Percentiles rank a stretch among this genome's conserved stretches.
phyloP scores from a whole-genome alignment of 2,113 vertebrate species.

The Pholis gunnellus region DNA sequence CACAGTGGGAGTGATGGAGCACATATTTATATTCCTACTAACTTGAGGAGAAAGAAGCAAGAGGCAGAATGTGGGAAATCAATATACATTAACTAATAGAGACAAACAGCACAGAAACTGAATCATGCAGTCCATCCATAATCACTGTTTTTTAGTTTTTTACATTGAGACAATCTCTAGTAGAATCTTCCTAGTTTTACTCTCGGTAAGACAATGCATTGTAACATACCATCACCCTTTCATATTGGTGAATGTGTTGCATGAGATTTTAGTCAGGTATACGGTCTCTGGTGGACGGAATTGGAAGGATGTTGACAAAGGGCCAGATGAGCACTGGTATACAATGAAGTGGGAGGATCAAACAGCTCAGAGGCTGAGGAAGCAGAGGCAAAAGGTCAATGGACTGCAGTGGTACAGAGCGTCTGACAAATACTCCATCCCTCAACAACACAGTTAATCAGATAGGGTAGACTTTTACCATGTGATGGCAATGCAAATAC shows the following conservation, averaged over 20 bases:
- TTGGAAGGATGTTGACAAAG: constrained; percentile 52
- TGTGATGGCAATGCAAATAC: constrained; percentile 38
- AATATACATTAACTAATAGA: constrained; percentile 12
- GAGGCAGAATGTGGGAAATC: constrained; percentile 34
- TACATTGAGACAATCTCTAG: background rate
- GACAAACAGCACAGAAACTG: constrained; percentile 16
- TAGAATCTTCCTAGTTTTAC: background rate
- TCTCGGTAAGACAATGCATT: background rate
- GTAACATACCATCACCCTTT: background rate
- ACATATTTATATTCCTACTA: constrained; percentile 55
- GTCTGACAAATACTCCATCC: constrained; percentile 44
- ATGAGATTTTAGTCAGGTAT: constrained; percentile 11
- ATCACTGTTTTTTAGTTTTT: no score
- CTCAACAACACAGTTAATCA: constrained; percentile 28
- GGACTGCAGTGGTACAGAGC: constrained; percentile 24
- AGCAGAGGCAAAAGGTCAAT: constrained; percentile 27
- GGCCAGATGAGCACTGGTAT: constrained; percentile 52
- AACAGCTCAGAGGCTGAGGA: constrained; percentile 40
- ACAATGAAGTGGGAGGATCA: constrained; percentile 71
- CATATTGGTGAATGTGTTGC: constrained; percentile 8
- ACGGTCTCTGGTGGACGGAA: constrained; percentile 14
- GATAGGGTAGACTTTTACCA: constrained; percentile 9
- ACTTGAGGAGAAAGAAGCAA: constrained; percentile 36
- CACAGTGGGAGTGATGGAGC: constrained; percentile 56
- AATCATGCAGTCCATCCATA: background rate